These are phyloP conservation scores for Oedothorax gibbosus DNA, from an alignment of 1,140 invertebrate species.

Conservation along the genomic window DNA sequence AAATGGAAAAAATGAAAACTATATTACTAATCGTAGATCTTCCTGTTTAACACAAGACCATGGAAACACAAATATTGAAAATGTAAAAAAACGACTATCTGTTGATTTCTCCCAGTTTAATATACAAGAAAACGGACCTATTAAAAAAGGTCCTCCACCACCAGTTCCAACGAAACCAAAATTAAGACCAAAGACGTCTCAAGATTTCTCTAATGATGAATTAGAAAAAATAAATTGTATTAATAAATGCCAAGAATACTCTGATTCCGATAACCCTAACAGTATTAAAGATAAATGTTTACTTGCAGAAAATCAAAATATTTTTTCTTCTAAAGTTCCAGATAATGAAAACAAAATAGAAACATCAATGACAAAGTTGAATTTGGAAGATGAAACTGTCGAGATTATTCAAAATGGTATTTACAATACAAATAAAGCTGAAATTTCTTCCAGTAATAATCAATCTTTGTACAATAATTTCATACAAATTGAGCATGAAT, in stretches of 20 bases:
- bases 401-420: no score
- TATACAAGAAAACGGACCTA: neutral
- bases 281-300: no score
- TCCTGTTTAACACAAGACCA: conserved; percentile 27
- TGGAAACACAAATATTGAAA: conserved; percentile 4
- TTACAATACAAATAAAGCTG: no score
- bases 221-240: conserved; percentile 2
- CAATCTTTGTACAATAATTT: no score
- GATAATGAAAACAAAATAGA: no score
- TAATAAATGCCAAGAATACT: conserved; percentile 2
- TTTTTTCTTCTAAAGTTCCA: no score
- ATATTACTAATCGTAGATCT: conserved; percentile 28
- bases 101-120: conserved; percentile 20
- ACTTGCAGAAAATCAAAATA: no score
- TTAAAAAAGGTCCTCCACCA: conserved; percentile 49
- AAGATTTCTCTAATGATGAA: conserved; percentile 4
- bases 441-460: no score
- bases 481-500: no score
- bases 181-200: conserved; percentile 24
- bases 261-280: neutral
- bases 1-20: conserved; percentile 35
- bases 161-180: conserved; percentile 48
- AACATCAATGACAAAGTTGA: no score
- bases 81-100: conserved; percentile 44
- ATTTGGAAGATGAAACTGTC: no score